These are phyloP conservation scores for Anaspis maculata DNA, from an alignment of 2,888 invertebrate species.

Conservation along the genomic window DNA sequence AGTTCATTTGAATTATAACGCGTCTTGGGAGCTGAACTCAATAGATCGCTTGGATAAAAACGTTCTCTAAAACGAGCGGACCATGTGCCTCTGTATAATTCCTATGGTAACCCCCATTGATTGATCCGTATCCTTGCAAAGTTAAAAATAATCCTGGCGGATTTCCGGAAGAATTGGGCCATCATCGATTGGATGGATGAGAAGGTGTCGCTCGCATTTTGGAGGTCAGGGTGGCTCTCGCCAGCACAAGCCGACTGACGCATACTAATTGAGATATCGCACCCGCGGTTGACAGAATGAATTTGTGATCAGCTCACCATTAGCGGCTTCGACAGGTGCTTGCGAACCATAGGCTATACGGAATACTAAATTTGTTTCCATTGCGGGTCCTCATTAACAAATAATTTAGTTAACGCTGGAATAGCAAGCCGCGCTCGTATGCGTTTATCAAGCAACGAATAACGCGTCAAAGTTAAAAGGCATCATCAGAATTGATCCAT, in stretches of 20 bases:
- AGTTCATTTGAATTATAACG: no score
- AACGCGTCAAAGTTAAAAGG: no score
- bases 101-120: no score
- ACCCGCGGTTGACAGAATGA: slow-evolving; percentile 32
- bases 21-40: no score
- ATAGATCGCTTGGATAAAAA: no score
- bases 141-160: no score
- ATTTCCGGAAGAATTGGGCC: no score
- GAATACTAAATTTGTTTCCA: slow-evolving; percentile 18
- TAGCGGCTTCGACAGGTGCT: slow-evolving; percentile 29
- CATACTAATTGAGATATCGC: slow-evolving; percentile 31
- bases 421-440: slow-evolving; percentile 5
- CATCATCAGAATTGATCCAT: no score
- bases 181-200: slow-evolving; percentile 7
- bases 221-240: slow-evolving; percentile 11
- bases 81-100: no score
- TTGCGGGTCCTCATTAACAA: slow-evolving; percentile 11
- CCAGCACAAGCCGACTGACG: slow-evolving; percentile 10
- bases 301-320: slow-evolving; percentile 31
- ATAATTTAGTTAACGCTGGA: slow-evolving; percentile 13
- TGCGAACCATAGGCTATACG: slow-evolving; percentile 10
- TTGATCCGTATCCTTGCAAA: no score
- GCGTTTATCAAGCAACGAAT: no score
- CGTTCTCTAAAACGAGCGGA: no score
- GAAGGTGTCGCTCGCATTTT: slow-evolving; percentile 5